Conservation (phyloP, 2,888 invertebrate genomes). For the Platynereis dumerilii region DNA sequence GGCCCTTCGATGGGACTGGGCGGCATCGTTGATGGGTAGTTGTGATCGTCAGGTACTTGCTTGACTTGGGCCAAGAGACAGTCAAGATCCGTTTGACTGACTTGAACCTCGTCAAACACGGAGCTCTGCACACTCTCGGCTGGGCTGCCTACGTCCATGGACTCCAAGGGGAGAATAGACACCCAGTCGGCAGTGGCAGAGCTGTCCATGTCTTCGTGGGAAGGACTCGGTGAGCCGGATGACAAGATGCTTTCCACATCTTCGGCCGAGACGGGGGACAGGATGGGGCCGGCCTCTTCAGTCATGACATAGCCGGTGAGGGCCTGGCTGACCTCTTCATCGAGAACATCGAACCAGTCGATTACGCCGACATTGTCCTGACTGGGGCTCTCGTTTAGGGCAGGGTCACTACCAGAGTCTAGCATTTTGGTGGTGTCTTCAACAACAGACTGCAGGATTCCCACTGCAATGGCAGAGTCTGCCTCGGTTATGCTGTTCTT, state of each 20-base stretch:
- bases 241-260: conserved; percentile 34
- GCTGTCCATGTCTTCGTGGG: background rate
- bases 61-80: conserved; percentile 1
- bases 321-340: too few species aligned
- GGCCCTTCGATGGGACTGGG: background rate
- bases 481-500: background rate
- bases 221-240: conserved; percentile 29
- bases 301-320: too few species aligned
- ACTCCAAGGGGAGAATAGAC: conserved; percentile 14
- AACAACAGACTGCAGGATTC: background rate
- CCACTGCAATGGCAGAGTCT: background rate
- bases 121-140: background rate
- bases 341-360: too few species aligned
- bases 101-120: background rate
- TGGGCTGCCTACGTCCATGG: conserved; percentile 1
- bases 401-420: background rate
- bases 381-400: too few species aligned
- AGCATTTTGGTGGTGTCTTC: conserved; percentile 3
- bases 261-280: conserved; percentile 31
- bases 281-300: conserved; percentile 19
- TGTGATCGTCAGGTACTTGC: background rate
- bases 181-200: background rate
- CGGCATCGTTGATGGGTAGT: background rate
- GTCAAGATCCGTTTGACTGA: background rate
- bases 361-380: too few species aligned